Evolutionary conservation across 2,113 vertebrate species (phyloP), one percentile per base, ranked within the genome.

Genomic region (Chauna torquata): DNA sequence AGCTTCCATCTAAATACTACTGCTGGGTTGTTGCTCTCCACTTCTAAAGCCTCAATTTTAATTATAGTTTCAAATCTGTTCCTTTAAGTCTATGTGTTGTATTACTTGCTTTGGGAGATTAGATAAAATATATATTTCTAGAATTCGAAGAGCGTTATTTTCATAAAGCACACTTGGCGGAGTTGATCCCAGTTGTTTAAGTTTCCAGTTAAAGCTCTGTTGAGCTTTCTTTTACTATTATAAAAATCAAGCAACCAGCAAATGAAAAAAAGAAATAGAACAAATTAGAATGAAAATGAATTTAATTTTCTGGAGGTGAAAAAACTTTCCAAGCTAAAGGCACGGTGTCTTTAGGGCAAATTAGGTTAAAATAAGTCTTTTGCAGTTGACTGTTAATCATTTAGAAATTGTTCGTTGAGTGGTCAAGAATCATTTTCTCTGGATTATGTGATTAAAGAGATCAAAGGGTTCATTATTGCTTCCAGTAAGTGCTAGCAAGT

Each of bases 401-500:
- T 91, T 88, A 65, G 72, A 94, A 78, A 42, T 84, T 92, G 65
- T 82, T 82, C 78, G 75, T 61, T 47, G 75, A 85, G 72, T 88
- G 90, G 88, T 85, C 95, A 95, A 49, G 92, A 95, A 94, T 90
- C 0, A 88, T 94, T 97, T 97, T 90, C 92, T 77, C 32, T 68
- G 86, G 95, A 94, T 96, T 96, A 96, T 92, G 75, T 92, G 94
- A 97, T 97, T 94, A 96, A 68, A 86, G 79, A 80, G 93, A 92
- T 94, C 90, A 95, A 85, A 92, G 93, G 16, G 88, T 72, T 97
- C 76, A 64, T 92, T 86, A 50, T 23, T 84, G 68, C 72, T 93
- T 96, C 80, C 42, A 80, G 79, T 86, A 71, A 94, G 86, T 12
- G 52, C 57, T 75, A 82, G 52, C n/a, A 84, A 79, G 32, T 22